Conservation (phyloP, 2,113 vertebrate genomes). For the Myotis davidii region DNA sequence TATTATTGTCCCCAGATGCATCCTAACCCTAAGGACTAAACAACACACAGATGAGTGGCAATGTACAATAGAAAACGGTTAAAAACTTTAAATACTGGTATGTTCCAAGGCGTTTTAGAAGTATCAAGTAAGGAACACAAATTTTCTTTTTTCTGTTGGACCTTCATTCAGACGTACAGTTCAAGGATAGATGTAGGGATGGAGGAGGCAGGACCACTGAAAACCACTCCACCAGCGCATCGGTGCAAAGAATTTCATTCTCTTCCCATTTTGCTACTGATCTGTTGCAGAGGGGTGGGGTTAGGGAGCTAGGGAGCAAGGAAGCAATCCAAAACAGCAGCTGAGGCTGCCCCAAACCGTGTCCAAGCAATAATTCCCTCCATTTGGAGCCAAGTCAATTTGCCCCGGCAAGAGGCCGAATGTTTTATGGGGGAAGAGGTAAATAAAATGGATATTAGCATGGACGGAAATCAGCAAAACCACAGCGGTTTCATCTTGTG, state of each 20-base stretch:
- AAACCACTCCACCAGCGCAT: neutral
- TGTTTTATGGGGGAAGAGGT: neutral
- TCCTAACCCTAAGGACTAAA: neutral
- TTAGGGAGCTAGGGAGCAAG: neutral
- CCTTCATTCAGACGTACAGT: neutral
- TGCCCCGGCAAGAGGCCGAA: neutral
- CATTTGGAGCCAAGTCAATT: conserved; percentile 17
- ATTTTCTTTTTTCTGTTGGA: neutral
- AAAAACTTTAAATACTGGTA: neutral
- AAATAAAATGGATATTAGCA: conserved; percentile 40
- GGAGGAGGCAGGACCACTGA: neutral
- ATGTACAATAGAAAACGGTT: neutral
- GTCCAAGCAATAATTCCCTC: conserved; percentile 2
- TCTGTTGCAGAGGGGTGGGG: conserved; percentile 67
- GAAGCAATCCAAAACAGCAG: conserved; percentile 17
- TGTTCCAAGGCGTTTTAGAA: neutral
- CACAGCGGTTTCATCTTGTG: neutral
- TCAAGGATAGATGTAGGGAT: neutral
- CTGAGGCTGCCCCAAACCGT: neutral
- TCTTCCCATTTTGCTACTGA: conserved; percentile 47
- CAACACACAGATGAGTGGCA: neutral
- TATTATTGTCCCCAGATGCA: neutral
- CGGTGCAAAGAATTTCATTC: conserved; percentile 43
- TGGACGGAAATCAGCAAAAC: neutral
- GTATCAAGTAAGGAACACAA: neutral